phyloP scores from a whole-genome alignment of 2,888 invertebrate species.

The Cylindroiulus punctatus region DNA sequence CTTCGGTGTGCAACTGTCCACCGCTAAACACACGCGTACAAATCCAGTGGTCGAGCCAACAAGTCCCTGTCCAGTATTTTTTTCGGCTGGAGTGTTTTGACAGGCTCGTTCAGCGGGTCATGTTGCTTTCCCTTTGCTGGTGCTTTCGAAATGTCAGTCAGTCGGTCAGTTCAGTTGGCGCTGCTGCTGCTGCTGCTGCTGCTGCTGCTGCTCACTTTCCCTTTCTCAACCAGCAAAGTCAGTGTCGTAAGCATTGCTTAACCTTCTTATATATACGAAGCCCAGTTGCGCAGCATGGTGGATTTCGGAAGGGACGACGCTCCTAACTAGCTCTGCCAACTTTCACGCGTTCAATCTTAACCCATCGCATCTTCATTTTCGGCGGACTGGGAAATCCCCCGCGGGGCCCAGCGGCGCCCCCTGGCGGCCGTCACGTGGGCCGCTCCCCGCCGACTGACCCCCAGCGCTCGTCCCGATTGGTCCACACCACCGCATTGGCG shows the following conservation, averaged over 20 bases:
- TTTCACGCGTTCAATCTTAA: not conserved
- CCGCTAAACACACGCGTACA: not conserved
- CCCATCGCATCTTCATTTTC: conserved; percentile 33
- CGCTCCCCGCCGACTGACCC: conserved; percentile 9
- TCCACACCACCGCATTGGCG: not conserved
- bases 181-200: conserved; percentile 19
- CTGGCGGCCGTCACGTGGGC: conserved; percentile 14
- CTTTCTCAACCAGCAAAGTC: conserved; percentile 26
- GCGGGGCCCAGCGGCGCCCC: not conserved
- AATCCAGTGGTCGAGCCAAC: not conserved
- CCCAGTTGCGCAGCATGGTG: conserved; percentile 41
- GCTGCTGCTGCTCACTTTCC: conserved; percentile 1
- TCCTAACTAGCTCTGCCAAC: not conserved
- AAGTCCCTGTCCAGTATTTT: not conserved
- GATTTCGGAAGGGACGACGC: conserved; percentile 39
- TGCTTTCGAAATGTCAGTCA: not conserved
- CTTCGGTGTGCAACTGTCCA: not conserved
- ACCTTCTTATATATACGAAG: conserved; percentile 45
- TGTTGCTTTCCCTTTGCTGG: not conserved
- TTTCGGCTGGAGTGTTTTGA: not conserved
- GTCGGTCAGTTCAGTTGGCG: conserved; percentile 14
- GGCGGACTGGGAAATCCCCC: conserved; percentile 12
- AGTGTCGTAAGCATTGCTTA: conserved; percentile 47
- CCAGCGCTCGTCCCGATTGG: not conserved
- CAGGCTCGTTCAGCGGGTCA: not conserved